Base-by-base conservation (phyloP, 2,113 vertebrate genomes). In the Gila orcuttii region DNA sequence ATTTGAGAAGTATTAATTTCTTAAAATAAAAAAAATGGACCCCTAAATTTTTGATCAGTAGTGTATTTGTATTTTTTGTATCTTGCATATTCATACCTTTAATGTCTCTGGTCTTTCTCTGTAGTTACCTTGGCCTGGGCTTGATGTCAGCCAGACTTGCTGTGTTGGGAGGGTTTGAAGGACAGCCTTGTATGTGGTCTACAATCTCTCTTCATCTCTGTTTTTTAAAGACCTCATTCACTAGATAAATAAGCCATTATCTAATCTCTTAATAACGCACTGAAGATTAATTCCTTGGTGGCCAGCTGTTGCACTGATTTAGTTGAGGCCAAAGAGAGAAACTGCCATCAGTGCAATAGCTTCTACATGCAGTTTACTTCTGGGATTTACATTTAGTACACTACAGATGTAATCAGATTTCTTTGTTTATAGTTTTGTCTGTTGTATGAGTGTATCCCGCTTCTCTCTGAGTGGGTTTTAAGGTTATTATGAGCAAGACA, bases 91-190 rank as follows among this genome's bases (percentile, higher is more conserved):
- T 28, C 7, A 4, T 11, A 2, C 8, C 11, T 17, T 39, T 81
- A 2, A 59, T 31, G 31, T 31, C 10, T 69, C 9, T 45, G 12
- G 21, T 79, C 28, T 74, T 11, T 74, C 50, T 75, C 28, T 47
- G 88, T 93, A 99, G 98, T 93, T 99, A 99, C 92, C 94, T 99
- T 91, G 97, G 98, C 87, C 95, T 99, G 0, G 98, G 98, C 60
- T 92, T 99, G 92, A 97, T 98, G 97, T 98, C 97, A 0, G 98
- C 97, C 23, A 96, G 97, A 36, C 94, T 99, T 3, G 93, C 95
- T 1, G 91, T 99, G 90, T 89, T 99, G 84, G 97, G 97, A 89
- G 97, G 96, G 68, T 52, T 93, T 83, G 95, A 97, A 89, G 96
- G 95, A 81, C 91, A 94, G 90, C 93, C 95, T 75, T 93, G 96